phyloP scores from a whole-genome alignment of 2,888 invertebrate genomes.

The Lucinisca nassula region DNA sequence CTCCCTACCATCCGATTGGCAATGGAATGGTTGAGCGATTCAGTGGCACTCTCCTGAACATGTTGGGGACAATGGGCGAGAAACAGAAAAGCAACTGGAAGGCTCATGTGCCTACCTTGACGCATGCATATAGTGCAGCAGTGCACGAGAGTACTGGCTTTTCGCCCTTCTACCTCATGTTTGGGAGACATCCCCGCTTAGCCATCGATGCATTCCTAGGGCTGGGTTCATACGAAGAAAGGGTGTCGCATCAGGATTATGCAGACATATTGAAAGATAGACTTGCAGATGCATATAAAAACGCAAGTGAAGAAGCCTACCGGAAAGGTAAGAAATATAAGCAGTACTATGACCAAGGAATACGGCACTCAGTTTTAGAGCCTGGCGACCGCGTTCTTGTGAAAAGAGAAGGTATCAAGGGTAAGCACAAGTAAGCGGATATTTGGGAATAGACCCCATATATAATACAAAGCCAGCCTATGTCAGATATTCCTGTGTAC shows the following conservation, averaged over 20 bases:
- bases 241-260: neutral
- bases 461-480: no score
- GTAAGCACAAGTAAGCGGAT: no score
- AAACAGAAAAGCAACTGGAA: constrained; percentile 50
- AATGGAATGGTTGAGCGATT: constrained; percentile 57
- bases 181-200: constrained; percentile 48
- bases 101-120: constrained; percentile 18
- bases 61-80: constrained; percentile 36
- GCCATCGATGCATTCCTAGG: constrained; percentile 44
- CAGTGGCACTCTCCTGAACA: constrained; percentile 40
- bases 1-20: no score
- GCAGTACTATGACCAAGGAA: no score
- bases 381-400: no score
- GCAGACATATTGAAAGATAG: neutral
- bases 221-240: neutral
- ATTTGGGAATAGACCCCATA: no score
- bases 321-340: neutral
- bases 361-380: no score
- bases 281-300: neutral
- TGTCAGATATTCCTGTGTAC: no score
- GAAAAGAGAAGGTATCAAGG: no score
- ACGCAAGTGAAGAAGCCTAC: neutral
- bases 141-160: constrained; percentile 44
- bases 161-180: constrained; percentile 52
- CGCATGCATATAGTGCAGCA: constrained; percentile 46